Conservation (phyloP, 30 jellyfish, hydroid and myxozoan genomes). For the Turritopsis dohrnii region DNA sequence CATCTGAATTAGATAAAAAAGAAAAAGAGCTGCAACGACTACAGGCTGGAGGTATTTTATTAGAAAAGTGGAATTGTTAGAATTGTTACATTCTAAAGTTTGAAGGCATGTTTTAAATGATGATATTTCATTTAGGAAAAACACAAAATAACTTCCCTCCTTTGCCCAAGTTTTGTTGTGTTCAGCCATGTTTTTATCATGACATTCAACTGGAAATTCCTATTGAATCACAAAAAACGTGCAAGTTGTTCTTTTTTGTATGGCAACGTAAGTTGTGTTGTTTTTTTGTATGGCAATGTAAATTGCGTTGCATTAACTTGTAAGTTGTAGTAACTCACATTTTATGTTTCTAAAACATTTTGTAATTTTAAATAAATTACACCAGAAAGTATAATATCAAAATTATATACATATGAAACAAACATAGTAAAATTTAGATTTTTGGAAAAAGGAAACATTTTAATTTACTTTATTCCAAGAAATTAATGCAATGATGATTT, state of each 20-base stretch:
- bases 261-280: slow-evolving; percentile 82
- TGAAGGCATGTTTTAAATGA: background rate
- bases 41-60: slow-evolving; percentile 51
- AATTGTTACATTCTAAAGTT: background rate
- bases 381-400: no score
- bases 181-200: slow-evolving; percentile 91
- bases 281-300: background rate
- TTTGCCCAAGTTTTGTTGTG: slow-evolving; percentile 70
- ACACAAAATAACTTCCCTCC: slow-evolving; percentile 94
- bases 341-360: no score
- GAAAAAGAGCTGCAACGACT: slow-evolving; percentile 71
- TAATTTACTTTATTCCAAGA: no score
- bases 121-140: slow-evolving; percentile 36
- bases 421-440: no score
- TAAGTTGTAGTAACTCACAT: no score
- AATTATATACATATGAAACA: no score
- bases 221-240: slow-evolving; percentile 74
- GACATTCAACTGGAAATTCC: slow-evolving; percentile 92
- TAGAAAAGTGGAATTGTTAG: no score
- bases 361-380: no score
- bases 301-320: no score
- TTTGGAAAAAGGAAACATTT: no score
- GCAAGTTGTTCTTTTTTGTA: slow-evolving; percentile 75
- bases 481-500: no score
- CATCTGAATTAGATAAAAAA: slow-evolving; percentile 68